phyloP scores from a whole-genome alignment of 2,888 invertebrate species.

The Platycnemis pennipes region DNA sequence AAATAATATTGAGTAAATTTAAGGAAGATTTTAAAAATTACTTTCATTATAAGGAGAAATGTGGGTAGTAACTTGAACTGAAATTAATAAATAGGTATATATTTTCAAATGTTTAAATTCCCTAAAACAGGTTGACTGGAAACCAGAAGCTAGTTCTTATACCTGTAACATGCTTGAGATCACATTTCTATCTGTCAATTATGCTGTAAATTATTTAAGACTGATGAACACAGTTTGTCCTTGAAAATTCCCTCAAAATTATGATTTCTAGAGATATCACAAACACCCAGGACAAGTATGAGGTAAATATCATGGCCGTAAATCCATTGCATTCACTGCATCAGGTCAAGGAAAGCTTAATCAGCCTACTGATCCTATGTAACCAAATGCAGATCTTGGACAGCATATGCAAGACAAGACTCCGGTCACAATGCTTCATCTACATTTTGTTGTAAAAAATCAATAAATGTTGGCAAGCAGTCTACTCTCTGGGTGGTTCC shows the following conservation, averaged over 20 bases:
- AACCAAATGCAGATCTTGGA: constrained; percentile 60
- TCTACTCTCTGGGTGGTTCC: constrained; percentile 56
- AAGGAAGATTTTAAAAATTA: constrained; percentile 11
- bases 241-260: constrained; percentile 38
- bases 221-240: constrained; percentile 28
- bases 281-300: constrained; percentile 67
- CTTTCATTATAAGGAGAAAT: not conserved
- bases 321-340: constrained; percentile 65
- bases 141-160: constrained; percentile 2
- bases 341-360: constrained; percentile 60
- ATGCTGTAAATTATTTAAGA: constrained; percentile 35
- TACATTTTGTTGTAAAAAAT: constrained; percentile 52
- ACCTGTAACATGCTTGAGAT: constrained; percentile 33
- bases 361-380: constrained; percentile 43
- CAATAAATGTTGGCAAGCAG: constrained; percentile 57
- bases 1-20: constrained; percentile 30
- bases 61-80: not conserved
- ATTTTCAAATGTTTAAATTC: not conserved
- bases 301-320: constrained; percentile 64
- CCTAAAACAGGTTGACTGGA: not conserved
- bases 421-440: constrained; percentile 58
- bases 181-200: constrained; percentile 36
- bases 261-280: constrained; percentile 58
- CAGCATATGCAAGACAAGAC: constrained; percentile 63
- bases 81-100: not conserved